Conservation (phyloP, 2,797 vertebrate species). For the Paratrypauchen microcephalus region DNA sequence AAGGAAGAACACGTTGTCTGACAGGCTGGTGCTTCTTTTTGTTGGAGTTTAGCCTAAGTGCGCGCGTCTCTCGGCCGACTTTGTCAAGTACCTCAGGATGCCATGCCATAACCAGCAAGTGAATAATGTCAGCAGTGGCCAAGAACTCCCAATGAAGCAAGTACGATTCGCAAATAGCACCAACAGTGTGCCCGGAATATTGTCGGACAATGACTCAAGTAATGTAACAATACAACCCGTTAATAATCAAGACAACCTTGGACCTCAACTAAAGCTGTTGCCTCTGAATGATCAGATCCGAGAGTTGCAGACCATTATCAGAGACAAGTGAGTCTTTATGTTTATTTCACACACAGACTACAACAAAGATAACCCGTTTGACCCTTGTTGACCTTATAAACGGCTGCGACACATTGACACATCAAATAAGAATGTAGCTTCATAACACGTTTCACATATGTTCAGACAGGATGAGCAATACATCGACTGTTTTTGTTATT, state of each 20-base stretch:
- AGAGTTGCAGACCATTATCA: constrained; percentile 92
- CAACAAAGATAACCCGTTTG: not conserved
- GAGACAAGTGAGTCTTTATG: constrained; percentile 85
- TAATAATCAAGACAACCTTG: constrained; percentile 63
- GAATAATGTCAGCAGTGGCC: constrained; percentile 64
- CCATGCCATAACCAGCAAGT: constrained; percentile 82
- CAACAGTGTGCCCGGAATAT: constrained; percentile 39
- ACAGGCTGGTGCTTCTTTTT: constrained; percentile 26
- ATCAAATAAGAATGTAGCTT: not conserved
- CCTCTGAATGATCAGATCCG: constrained; percentile 93
- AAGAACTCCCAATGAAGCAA: constrained; percentile 72
- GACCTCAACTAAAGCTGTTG: constrained; percentile 86
- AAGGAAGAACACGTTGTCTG: constrained; percentile 55
- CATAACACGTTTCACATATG: not conserved
- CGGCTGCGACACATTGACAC: not conserved
- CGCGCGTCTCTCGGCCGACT: constrained; percentile 19
- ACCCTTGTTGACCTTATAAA: not conserved
- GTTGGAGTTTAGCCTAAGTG: constrained; percentile 17
- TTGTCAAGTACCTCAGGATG: constrained; percentile 65
- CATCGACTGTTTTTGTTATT: not conserved
- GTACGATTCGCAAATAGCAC: constrained; percentile 66
- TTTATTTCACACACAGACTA: not conserved
- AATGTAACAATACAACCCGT: constrained; percentile 36
- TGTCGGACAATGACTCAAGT: constrained; percentile 36
- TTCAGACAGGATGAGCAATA: not conserved